Percentiles rank a stretch among this genome's conserved stretches.
These are phyloP conservation scores for Orthosia gracilis DNA, from an alignment of 2,888 invertebrate genomes.

Conservation along the genomic window DNA sequence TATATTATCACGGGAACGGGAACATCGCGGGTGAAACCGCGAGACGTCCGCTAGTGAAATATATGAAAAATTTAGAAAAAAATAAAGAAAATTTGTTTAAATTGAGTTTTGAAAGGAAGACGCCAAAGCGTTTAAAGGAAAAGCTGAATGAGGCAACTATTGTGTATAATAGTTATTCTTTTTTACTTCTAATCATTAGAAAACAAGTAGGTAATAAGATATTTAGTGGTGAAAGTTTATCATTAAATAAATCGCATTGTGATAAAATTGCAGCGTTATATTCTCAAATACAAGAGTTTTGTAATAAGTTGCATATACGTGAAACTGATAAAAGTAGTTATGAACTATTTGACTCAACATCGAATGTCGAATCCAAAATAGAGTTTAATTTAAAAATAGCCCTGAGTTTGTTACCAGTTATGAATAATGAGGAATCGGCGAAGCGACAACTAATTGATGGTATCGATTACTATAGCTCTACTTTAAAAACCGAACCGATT, in stretches of 20 bases:
- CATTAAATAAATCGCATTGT: slow-evolving; percentile 14
- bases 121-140: slow-evolving; percentile 25
- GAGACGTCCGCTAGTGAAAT: too few species aligned
- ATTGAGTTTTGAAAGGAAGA: slow-evolving; percentile 19
- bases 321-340: slow-evolving; percentile 4
- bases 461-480: slow-evolving; percentile 28
- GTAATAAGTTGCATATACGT: slow-evolving; percentile 5
- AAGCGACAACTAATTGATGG: not conserved
- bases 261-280: slow-evolving; percentile 12
- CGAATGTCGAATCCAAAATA: slow-evolving; percentile 17
- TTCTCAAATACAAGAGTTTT: slow-evolving; percentile 15
- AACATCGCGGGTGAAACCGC: too few species aligned
- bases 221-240: slow-evolving; percentile 14
- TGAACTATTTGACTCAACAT: slow-evolving; percentile 14
- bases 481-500: slow-evolving; percentile 15
- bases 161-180: slow-evolving; percentile 11
- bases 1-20: too few species aligned
- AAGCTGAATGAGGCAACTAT: slow-evolving; percentile 12
- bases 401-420: slow-evolving; percentile 28
- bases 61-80: slow-evolving; percentile 20
- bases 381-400: slow-evolving; percentile 23
- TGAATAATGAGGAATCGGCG: slow-evolving; percentile 12
- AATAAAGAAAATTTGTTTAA: slow-evolving; percentile 21
- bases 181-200: slow-evolving; percentile 8
- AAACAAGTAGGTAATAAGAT: not conserved